Evolutionary conservation across 2,888 invertebrate genomes (phyloP), one percentile per base, ranked within the genome.

Genomic region (Diogma glabrata): DNA sequence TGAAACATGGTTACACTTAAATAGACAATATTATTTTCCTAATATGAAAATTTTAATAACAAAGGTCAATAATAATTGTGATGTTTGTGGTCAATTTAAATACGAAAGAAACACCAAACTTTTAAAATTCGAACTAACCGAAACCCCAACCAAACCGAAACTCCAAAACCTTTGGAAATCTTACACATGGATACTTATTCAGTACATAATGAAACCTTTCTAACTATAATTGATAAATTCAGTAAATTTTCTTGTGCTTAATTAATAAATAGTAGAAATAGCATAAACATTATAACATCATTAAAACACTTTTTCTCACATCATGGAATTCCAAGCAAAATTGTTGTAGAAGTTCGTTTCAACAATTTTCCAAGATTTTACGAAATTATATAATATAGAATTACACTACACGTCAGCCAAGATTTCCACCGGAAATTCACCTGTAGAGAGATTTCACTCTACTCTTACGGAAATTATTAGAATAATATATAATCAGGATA

Each of bases 21-120:
- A 51, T 24, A 49, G 55, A 51, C 28, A 51, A 19, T 56, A 50
- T 28, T 58, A 53, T 49, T 59, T 58, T 45, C 56, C 55, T 4
- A 36, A 51, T 22, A 52, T 57, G 54, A 56, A 57, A 45, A 48
- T 45, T 12, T 57, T 56, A 45, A 56, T 57, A 19, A 55, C 51
- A 17, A 52, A 56, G 54, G 57, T 51, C 4, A 52, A 56, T 19
- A 57, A 58, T 45, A 51, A 54, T 45, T 57, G 54, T 12, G 45
- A 52, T 19, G 51, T 26, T 30, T 57, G 55, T 23, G 47, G 52
- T 12, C 1, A 43, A 17, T 30, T 49, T n/a, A 52, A 54, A 45
- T 48, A 56, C 17, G 53, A 57, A 17, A 54, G 56, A 53, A 57
- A 53, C 40, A 56, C 53, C 36, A 58, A 43, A 26, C 58, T 53